Base-by-base conservation (phyloP, 2,113 vertebrate genomes). In the Carettochelys insculpta region DNA sequence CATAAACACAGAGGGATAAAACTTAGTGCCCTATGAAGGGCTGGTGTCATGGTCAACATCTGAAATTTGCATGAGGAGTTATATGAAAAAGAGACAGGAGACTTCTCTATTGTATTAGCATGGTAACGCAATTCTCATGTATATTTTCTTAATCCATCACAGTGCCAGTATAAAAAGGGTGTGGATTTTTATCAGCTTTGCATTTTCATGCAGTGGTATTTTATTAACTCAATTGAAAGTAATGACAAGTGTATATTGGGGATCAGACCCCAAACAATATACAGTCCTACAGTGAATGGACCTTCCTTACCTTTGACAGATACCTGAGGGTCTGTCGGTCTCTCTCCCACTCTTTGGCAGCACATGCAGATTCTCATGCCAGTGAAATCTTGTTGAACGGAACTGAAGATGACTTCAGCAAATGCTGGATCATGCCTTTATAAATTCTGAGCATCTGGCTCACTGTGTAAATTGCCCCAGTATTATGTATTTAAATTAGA, bases 41-140 rank as follows among this genome's bases (percentile, higher is more conserved):
- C 89, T 94, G 65, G 88, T 96, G 96, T 96, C 96, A 96, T 94
- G 96, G 95, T 96, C 96, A 96, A 94, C 94, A 76, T 88, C 2
- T 45, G 38, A 95, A 90, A 97, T 96, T 95, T 96, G 90, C 95
- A 95, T 95, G 75, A 95, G 86, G 73, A 88, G 91, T 95, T 95
- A 95, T 94, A 95, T 87, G 91, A 81, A 94, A 96, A 79, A 90
- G 92, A 94, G 86, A 81, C 84, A 86, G 77, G 53, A 93, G 73
- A 91, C 85, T 95, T 94, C n/a, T 84, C 93, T 95, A 84, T 94
- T 96, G 93, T 94, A 95, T 95, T 96, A 94, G 29, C 86, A 96
- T 76, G 51, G 83, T 94, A 96, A 97, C 93, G 82, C 86, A 96
- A 92, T 94, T 95, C 90, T 94, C 91, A 82, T 91, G 83, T 87